Base-by-base conservation (phyloP, 1,140 invertebrate genomes). In the Drosophila nikananu region DNA sequence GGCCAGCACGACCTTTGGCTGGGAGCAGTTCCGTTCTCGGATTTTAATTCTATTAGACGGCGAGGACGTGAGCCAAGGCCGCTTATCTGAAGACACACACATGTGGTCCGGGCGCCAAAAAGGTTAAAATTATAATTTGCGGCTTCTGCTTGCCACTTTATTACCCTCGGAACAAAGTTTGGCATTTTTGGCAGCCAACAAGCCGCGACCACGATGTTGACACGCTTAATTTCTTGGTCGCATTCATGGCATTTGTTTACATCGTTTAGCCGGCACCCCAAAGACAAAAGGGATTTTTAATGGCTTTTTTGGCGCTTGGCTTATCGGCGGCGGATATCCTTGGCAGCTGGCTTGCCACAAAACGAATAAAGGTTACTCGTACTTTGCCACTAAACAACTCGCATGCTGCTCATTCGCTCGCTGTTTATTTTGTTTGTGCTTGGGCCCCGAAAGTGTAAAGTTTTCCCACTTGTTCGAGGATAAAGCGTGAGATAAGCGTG, bases 51-150 rank as follows among this genome's bases (percentile, higher is more conserved):
- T 86, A 83, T 89, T 84, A 84, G 75, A 65, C 41, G 54, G 42
- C 27, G 54, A 62, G 57, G 65, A 79, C 57, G 66, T 52, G 77
- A 17, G 30, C 39, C 52, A 23, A 27, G 63, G 46, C 48, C 49
- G 83, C 87, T 91, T 91, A 91, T 91, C 87, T 52, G 54, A 46
- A 57, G 54, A 42, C 30, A 44, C 66, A 42, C 41, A 23, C 59
- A 59, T 42, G 39, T 55, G 30, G 13, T 35, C 72, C 15, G 41
- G 54, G 54, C 41, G 68, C 58, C 65, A 68, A 84, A 87, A 87
- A 90, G 84, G 84, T 87, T 89, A 87, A 87, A 87, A 89, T 89
- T 84, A 81, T 84, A 87, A 87, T 87, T 89, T 87, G 73, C 77
- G 77, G 84, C 84, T 87, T 87, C 86, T 77, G 52, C 61, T 55